Evolutionary conservation across 2,888 invertebrate species (phyloP), one percentile per base, ranked within the genome.

Genomic region (Lydus trimaculatus): DNA sequence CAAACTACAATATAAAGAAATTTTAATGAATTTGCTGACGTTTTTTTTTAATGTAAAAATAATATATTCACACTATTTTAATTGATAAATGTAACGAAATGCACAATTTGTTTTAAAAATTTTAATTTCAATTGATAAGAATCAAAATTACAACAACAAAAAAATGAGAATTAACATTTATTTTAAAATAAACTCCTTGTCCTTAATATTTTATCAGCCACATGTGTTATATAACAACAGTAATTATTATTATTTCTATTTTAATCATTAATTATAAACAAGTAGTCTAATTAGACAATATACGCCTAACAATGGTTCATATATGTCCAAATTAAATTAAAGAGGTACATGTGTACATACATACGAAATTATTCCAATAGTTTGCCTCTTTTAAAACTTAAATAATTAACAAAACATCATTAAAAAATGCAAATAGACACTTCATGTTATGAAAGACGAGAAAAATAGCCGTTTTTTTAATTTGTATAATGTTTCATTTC

Each of bases 11-110:
- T n/a, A 17, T 1, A 43, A 43, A 6, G n/a, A 43, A n/a, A 15
- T 5, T 11, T 39, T 15, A 33, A 36, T 13, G 4, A 15, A 4
- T 4, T 36, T 36, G 13, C 13, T 36, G 11, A 36, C 13, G 13
- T 11, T 11, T 11, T 15, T 15, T n/a, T 43, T 43, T 43, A 43
- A 43, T n/a, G 8, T n/a, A 17, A 5, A 43, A 2, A 36, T 15
- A 36, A 36, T 36, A 1, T n/a, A 43, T 43, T 43, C n/a, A 43
- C 43, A 43, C 43, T 17, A 17, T 17, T 43, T 48, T 48, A 48
- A 48, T 48, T 48, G 48, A 48, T 48, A 48, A 48, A 48, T 48
- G 20, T 9, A 48, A 48, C 48, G 23, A 48, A 48, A 48, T 48
- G 9, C 7, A 48, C 48, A 20, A 48, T 48, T 48, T 48, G 20